Conservation (phyloP, 2,797 vertebrate genomes). For the Pangasius macronema region DNA sequence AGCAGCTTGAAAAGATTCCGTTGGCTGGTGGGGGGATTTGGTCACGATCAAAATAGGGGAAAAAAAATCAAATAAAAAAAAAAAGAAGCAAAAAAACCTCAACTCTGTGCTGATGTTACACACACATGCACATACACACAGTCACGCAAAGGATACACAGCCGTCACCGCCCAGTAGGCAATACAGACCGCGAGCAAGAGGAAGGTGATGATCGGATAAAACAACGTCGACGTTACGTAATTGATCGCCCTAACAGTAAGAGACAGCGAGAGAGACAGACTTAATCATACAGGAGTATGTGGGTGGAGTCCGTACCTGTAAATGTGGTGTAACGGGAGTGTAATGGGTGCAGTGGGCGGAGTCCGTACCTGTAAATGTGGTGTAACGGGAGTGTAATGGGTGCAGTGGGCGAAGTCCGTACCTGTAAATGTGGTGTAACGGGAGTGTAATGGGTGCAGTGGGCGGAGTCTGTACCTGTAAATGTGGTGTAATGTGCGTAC, state of each 20-base stretch:
- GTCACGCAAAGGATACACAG: slow-evolving; percentile 87
- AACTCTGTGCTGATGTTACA: neutral
- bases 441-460: neutral
- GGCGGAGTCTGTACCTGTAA: slow-evolving; percentile 74
- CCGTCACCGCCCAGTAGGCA: slow-evolving; percentile 89
- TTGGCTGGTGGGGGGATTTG: too few relatives aligned
- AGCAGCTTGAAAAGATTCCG: neutral
- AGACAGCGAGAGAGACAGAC: neutral
- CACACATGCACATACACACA: neutral
- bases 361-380: slow-evolving; percentile 75
- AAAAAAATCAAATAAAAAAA: neutral
- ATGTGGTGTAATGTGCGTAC: neutral
- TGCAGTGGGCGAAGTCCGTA: slow-evolving; percentile 61
- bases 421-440: slow-evolving; percentile 65
- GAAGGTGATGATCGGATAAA: slow-evolving; percentile 93
- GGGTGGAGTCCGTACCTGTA: slow-evolving; percentile 76
- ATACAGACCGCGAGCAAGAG: slow-evolving; percentile 89
- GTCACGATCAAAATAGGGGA: neutral
- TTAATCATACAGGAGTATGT: slow-evolving; percentile 49
- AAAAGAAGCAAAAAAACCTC: too few relatives aligned
- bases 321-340: neutral
- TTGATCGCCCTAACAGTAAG: slow-evolving; percentile 83
- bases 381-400: neutral
- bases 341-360: neutral
- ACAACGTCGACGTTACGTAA: slow-evolving; percentile 87